Evolutionary conservation across 1,140 invertebrate species (phyloP), one percentile per base, ranked within the genome.

Genomic region (Trichonephila clavipes): DNA sequence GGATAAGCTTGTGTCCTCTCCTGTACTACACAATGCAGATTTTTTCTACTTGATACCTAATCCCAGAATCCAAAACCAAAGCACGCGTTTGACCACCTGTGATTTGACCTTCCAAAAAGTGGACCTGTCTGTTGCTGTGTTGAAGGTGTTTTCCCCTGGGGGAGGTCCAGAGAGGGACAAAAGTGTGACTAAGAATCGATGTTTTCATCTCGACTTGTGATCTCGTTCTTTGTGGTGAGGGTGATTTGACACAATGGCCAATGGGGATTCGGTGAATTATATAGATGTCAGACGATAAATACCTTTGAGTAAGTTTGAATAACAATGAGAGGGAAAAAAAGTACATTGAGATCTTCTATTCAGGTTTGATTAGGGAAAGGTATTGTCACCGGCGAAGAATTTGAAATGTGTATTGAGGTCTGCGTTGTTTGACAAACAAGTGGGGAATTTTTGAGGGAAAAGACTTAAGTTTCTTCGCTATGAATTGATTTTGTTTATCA

Each of bases 141-240:
- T 2, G 66, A 24, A 24, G 24, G 10, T 69, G 66, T 24, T 69
- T 69, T 69, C 24, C n/a, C 2, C 21, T 18, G 16, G 72, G 69
- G 72, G 72, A 19, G 16, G 34, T 34, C 72, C 6, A 40, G 34
- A 69, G 34, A 40, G 34, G 72, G 72, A 77, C 28, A 77, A 77
- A 77, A 77, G 72, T 77, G 72, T 77, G 72, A 77, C 72, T 77
- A 77, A 77, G 72, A 77, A 40, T 24, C 24, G 66, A 10, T 69
- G 66, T 69, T 69, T 69, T 69, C 72, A 77, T 77, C 72, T 77
- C 72, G 72, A 77, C 72, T 77, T 18, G 72, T 19, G 28, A 77
- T 77, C 72, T 77, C 28, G 14, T 14, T 16, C 28, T 40, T 77
- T 77, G 28, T 24, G 12, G 72, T 1, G 1, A n/a, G 3, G n/a